These are phyloP conservation scores for Tetropium fuscum DNA, from an alignment of 2,888 invertebrate species.

Conservation along the genomic window DNA sequence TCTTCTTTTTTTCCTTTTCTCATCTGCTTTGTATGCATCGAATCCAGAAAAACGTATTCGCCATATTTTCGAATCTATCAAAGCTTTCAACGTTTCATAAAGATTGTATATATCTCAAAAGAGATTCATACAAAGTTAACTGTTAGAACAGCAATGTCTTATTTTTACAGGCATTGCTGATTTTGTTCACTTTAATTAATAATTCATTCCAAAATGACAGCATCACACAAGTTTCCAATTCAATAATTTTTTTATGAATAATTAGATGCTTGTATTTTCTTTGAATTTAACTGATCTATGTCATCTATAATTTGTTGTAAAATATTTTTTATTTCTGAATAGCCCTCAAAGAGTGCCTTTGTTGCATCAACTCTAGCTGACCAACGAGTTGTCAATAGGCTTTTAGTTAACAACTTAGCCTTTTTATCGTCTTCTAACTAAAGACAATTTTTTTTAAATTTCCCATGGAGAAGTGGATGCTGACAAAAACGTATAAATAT, in stretches of 20 bases:
- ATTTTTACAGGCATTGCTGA: too few relatives aligned
- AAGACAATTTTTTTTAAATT: not conserved
- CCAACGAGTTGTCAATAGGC: not conserved
- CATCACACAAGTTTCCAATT: not conserved
- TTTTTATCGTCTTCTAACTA: not conserved
- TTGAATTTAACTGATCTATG: conserved; percentile 1
- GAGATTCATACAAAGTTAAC: not conserved
- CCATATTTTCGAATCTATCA: conserved; percentile 1
- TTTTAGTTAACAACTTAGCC: not conserved
- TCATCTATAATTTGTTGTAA: not conserved
- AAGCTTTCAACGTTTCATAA: not conserved
- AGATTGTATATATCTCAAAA: not conserved
- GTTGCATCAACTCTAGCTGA: conserved; percentile 12
- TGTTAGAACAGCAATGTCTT: not conserved
- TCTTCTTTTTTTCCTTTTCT: not conserved
- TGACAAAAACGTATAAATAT: conserved; percentile 7
- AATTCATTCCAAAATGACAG: too few relatives aligned
- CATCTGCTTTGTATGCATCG: not conserved
- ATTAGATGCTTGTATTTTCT: too few relatives aligned
- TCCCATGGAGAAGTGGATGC: conserved; percentile 7
- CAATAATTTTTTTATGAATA: not conserved
- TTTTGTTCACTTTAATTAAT: too few relatives aligned
- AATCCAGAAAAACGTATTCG: not conserved
- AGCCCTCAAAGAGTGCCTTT: conserved; percentile 9
- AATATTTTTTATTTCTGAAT: not conserved